Base-by-base conservation (phyloP, 1,140 invertebrate species). In the Cylas formicarius region DNA sequence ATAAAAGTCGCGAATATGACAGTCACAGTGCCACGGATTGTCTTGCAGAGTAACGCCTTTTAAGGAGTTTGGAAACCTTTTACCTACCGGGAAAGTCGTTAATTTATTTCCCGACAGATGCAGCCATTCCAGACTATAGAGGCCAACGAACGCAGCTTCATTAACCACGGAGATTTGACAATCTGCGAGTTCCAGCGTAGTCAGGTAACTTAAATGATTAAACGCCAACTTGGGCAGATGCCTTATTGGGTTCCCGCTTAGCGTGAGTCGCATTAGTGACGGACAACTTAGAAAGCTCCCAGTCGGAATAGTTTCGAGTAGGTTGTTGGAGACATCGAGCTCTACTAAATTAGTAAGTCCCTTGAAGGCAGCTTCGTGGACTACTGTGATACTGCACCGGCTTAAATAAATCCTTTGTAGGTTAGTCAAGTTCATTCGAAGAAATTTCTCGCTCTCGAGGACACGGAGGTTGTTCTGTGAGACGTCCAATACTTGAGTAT, bases 1-100 rank as follows among this genome's bases (percentile, higher is more conserved):
- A 47, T 86, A 75, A 55, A 92, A 67, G 50, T 82, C 76, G 21
- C 80, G 65, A 32, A 92, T 67, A 31, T 78, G 74, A 60, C 90
- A 93, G 61, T 92, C 85, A 64, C 90, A 93, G 29, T 77, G 71
- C 89, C 89, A 93, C 26, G 84, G 80, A 71, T 93, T 93, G 55
- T 81, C 80, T 55, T 92, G 80, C 13, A 92, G 67, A 10, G 56
- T 50, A 3, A 58, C 24, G 2, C 52, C 84, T 47, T 85, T 79
- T 26, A 91, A 66, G 31, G 72, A 75, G 34, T 77, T 74, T 1
- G 83, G 80, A 26, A 90, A 71, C 43, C 83, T 77, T 44, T 76
- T 71, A 26, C 69, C 66, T 14, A 80, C 83, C 55, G 76, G 71
- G 46, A 89, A 75, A 53, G 73, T 76, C 11, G 73, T 75, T 35